Base-by-base conservation (phyloP, 2,113 vertebrate species). In the Panurus biarmicus region DNA sequence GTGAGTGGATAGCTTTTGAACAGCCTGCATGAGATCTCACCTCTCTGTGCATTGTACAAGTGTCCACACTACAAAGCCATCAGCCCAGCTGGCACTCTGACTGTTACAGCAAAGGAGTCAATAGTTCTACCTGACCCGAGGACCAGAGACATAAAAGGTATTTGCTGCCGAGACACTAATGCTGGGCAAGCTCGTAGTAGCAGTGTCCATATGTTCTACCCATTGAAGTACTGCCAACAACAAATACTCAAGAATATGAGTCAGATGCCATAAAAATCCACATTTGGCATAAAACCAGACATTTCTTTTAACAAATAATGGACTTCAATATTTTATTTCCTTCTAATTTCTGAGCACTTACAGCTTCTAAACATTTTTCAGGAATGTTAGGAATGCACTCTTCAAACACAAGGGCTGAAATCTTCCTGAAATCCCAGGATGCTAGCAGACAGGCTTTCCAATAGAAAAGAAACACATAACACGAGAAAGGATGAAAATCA, bases 21-120 rank as follows among this genome's bases (percentile, higher is more conserved):
- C 87, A 96, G 93, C 84, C 85, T 95, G 94, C 74, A 15, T 91
- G 92, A 95, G 87, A 95, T 96, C 93, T 95, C 96, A 95, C 91
- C 91, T 94, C 91, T 76, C 6, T 38, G 74, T 45, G 40, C 48
- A 85, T 24, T 66, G 81, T 76, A 82, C 94, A 91, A 96, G 71
- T 54, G 81, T 91, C 95, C 93, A 69, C 71, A 85, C 36, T 67
- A 62, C 67, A 82, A 58, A 95, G 89, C 66, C 91, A 83, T 76
- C 81, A 62, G 85, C 85, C 93, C 95, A 95, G 93, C 94, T 94
- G 93, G 93, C 84, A 94, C 62, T 42, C 84, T 78, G 70, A 76
- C 77, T 94, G 62, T 36, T 91, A 62, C 38, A 82, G 91, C 38
- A 62, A 54, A 82, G 74, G 61, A 95, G 81, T 76, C 78, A 89